Conservation (phyloP, 2,113 vertebrate species). For the Prionailurus bengalensis region DNA sequence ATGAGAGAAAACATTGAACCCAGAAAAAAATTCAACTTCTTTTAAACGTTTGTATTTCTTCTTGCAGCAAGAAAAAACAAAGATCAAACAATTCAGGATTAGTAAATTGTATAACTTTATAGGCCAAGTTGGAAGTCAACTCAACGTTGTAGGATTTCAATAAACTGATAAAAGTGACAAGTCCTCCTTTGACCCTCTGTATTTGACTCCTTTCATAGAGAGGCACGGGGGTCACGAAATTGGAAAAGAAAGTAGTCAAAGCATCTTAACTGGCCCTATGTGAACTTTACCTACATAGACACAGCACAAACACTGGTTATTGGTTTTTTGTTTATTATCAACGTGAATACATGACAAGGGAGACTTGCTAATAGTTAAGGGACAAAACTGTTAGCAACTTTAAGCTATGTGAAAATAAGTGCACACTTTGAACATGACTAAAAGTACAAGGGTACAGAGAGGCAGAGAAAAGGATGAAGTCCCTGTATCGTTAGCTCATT, state of each 20-base stretch:
- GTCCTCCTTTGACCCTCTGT: background rate
- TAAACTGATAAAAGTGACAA: slow-evolving; percentile 21
- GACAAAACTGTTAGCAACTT: background rate
- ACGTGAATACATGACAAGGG: background rate
- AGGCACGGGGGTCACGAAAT: background rate
- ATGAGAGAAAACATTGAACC: slow-evolving; percentile 13
- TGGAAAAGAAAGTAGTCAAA: slow-evolving; percentile 15
- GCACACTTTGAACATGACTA: background rate
- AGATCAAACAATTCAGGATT: slow-evolving; percentile 46
- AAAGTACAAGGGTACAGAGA: background rate
- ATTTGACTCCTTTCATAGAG: background rate
- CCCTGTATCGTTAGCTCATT: background rate
- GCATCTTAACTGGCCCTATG: background rate
- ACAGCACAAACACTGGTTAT: background rate
- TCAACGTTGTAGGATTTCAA: slow-evolving; percentile 40
- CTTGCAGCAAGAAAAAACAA: slow-evolving; percentile 18
- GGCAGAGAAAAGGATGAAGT: background rate
- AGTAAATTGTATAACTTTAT: slow-evolving; percentile 18
- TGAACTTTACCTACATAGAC: background rate
- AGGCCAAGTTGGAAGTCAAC: slow-evolving; percentile 44
- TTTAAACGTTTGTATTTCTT: slow-evolving; percentile 2
- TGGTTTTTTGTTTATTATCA: background rate
- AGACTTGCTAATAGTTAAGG: background rate
- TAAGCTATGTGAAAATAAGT: background rate
- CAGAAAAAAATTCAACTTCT: slow-evolving; percentile 9